Evolutionary conservation across 2,888 invertebrate genomes (phyloP).

Genomic region (Harpagoxenus sublaevis): DNA sequence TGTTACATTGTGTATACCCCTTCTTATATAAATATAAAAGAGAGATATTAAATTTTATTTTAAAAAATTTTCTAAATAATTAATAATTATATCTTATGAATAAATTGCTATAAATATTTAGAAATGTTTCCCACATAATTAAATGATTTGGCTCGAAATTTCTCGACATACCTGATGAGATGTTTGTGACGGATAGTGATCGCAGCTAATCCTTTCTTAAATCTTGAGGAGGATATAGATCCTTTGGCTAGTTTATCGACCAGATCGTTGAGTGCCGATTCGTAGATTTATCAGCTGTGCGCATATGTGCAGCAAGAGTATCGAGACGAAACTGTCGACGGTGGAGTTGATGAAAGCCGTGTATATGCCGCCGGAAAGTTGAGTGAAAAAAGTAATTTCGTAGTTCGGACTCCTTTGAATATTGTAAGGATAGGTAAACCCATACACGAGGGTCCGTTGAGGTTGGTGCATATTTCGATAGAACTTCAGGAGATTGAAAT

Average conservation of each 20-base stretch:
- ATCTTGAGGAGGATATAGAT: background rate
- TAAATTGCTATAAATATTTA: slow-evolving; percentile 48
- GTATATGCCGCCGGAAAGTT: slow-evolving; percentile 78
- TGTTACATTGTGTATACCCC: background rate
- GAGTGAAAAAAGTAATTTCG: slow-evolving; percentile 75
- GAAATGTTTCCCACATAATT: background rate
- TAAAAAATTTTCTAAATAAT: slow-evolving; percentile 70
- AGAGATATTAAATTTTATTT: slow-evolving; percentile 56
- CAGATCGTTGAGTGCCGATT: slow-evolving; percentile 57
- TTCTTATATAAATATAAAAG: background rate
- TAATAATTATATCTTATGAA: background rate
- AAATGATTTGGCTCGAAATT: background rate
- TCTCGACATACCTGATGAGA: slow-evolving; percentile 24
- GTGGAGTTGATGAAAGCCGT: slow-evolving; percentile 50
- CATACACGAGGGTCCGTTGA: slow-evolving; percentile 52
- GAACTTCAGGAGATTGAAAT: slow-evolving; percentile 43
- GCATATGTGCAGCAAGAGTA: slow-evolving; percentile 77
- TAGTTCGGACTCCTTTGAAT: slow-evolving; percentile 68
- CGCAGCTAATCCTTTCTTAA: background rate
- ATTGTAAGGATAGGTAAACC: slow-evolving; percentile 73
- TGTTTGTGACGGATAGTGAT: background rate
- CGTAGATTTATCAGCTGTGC: slow-evolving; percentile 73
- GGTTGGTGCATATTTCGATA: background rate
- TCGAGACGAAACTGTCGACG: slow-evolving; percentile 18
- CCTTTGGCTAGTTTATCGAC: background rate